Evolutionary conservation across 2,797 vertebrate genomes (phyloP).

Genomic region (Gadopsis bispinosus): DNA sequence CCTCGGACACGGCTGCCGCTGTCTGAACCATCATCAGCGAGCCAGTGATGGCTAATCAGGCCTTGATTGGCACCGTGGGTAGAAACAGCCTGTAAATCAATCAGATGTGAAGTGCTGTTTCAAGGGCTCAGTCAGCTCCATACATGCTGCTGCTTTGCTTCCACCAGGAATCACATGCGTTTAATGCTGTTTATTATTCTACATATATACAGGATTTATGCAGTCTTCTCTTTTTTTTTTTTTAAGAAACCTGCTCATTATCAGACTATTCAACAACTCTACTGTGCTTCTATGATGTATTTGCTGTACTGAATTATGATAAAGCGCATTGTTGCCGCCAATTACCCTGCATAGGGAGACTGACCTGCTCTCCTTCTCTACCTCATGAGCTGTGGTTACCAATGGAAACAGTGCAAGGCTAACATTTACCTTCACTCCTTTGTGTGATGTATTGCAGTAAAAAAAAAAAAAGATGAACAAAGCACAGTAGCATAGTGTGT

Average conservation of each 20-base stretch:
- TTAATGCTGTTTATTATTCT: slow-evolving; percentile 16
- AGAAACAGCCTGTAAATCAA: slow-evolving; percentile 77
- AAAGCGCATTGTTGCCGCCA: slow-evolving; percentile 69
- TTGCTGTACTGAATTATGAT: slow-evolving; percentile 69
- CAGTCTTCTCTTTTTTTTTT: slow-evolving; percentile 24
- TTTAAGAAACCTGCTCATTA: slow-evolving; percentile 25
- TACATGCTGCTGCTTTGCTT: slow-evolving; percentile 34
- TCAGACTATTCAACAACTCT: slow-evolving; percentile 35
- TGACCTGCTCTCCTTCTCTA: slow-evolving; percentile 74
- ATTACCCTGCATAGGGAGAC: slow-evolving; percentile 66
- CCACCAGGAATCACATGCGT: slow-evolving; percentile 19
- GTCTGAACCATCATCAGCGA: slow-evolving; percentile 69
- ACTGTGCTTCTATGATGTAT: slow-evolving; percentile 38
- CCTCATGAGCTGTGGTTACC: slow-evolving; percentile 79
- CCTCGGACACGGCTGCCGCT: slow-evolving; percentile 56
- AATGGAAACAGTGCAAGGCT: slow-evolving; percentile 83
- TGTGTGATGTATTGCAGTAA: slow-evolving; percentile 80
- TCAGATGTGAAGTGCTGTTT: slow-evolving; percentile 73
- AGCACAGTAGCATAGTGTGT: slow-evolving; percentile 66
- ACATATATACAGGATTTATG: neutral
- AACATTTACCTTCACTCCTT: slow-evolving; percentile 82
- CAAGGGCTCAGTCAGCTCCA: slow-evolving; percentile 63
- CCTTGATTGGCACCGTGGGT: slow-evolving; percentile 81
- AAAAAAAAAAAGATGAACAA: slow-evolving; percentile 68
- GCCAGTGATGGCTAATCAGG: slow-evolving; percentile 76